phyloP scores from a whole-genome alignment of 2,797 vertebrate species.

The Microctenopoma lineatum region DNA sequence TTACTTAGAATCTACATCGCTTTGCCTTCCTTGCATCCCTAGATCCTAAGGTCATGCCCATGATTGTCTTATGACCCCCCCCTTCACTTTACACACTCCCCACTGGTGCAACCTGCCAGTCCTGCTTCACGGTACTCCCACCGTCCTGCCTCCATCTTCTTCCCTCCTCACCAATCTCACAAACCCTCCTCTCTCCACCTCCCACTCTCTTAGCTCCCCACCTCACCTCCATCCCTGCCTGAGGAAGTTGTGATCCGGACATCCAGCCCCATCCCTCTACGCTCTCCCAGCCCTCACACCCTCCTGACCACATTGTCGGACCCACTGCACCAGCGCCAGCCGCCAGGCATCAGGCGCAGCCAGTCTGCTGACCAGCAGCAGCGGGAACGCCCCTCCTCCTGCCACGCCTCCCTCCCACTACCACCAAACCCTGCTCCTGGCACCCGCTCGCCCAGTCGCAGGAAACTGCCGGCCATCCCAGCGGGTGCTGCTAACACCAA shows the following conservation, averaged over 20 bases:
- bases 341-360: conserved; percentile 86
- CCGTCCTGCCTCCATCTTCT: conserved; percentile 38
- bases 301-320: conserved; percentile 87
- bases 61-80: conserved; percentile 7
- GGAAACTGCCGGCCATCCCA: conserved; percentile 92
- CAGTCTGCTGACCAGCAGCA: conserved; percentile 86
- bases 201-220: conserved; percentile 87
- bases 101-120: conserved; percentile 13
- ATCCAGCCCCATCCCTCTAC: conserved; percentile 86
- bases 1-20: conserved; percentile 11
- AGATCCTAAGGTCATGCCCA: neutral
- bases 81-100: conserved; percentile 18
- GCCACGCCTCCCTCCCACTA: conserved; percentile 73
- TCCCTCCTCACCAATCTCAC: conserved; percentile 82
- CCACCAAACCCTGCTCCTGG: conserved; percentile 72
- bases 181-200: conserved; percentile 80
- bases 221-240: conserved; percentile 90
- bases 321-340: conserved; percentile 85
- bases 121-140: conserved; percentile 27
- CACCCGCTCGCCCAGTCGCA: conserved; percentile 83
- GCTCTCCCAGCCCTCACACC: conserved; percentile 89
- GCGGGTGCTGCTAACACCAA: conserved; percentile 86
- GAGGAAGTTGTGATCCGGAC: conserved; percentile 85
- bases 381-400: conserved; percentile 74
- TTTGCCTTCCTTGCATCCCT: neutral